These are phyloP conservation scores for Cydia splendana DNA, from an alignment of 1,140 invertebrate genomes.

Conservation along the genomic window DNA sequence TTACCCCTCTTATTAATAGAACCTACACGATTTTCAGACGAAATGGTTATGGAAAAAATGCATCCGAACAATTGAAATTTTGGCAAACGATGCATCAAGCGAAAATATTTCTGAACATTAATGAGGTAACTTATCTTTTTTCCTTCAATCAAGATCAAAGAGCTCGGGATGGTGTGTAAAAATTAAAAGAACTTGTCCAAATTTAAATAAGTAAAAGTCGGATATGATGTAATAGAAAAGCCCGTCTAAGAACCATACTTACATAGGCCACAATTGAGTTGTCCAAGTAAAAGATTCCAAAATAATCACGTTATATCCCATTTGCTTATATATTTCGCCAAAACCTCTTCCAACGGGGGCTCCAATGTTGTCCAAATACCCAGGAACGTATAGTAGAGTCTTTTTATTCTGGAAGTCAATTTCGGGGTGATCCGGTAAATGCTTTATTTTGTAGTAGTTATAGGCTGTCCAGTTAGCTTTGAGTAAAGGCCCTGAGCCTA, in stretches of 20 bases:
- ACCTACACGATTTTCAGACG: no score
- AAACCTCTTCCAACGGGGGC: background rate
- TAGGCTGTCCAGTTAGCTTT: background rate
- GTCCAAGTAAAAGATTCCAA: background rate
- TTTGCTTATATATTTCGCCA: background rate
- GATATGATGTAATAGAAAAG: no score
- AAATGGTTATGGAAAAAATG: no score
- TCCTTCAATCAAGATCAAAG: no score
- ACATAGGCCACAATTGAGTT: background rate
- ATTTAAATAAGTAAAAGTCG: no score
- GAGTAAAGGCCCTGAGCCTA: background rate
- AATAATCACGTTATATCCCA: background rate
- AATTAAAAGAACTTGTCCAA: background rate
- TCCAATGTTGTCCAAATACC: background rate
- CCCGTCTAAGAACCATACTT: background rate
- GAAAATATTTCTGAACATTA: no score
- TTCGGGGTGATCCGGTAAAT: background rate
- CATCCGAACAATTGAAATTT: no score
- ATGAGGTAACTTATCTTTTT: no score
- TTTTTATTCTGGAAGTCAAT: constrained; percentile 4
- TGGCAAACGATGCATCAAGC: no score
- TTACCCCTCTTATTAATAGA: no score
- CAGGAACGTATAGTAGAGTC: background rate
- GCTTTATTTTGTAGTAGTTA: background rate
- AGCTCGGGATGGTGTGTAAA: background rate